Evolutionary conservation across 2,888 invertebrate genomes (phyloP), one percentile per base, ranked within the genome.

Genomic region (Zhuqinia jingwanae): DNA sequence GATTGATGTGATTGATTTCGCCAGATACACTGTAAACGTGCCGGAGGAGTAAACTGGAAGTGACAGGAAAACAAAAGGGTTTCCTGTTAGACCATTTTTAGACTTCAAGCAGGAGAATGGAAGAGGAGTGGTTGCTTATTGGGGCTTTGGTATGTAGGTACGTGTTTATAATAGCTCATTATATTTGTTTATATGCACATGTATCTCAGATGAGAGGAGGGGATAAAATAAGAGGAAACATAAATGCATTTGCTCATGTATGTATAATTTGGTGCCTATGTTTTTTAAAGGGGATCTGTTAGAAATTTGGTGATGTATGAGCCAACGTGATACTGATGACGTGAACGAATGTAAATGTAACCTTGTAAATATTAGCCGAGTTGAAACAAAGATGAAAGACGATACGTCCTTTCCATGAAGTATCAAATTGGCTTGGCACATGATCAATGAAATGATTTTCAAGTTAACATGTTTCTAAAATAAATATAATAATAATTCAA

Each of bases 1-100:
- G 82, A 83, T 76, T 83, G 75, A 83, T 83, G 53, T 83, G 82
- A 83, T 76, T 83, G 75, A 83, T 83, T 75, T 75, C 75, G 13
- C 22, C 50, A 76, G 75, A 75, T 83, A 45, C 25, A 58, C n/a
- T 75, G 50, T 27, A 83, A 73, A 70, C 58, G 60, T 58, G 56
- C 36, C 60, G 58, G 50, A 47, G 13, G 42, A 65, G 65, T 42
- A 63, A 75, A 83, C 58, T 83, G 75, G n/a, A 63, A 83, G 22
- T 80, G 80, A 80, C 80, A 80, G 70, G 65, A 56, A 80, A 80
- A 80, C 76, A 53, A 76, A 60, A n/a, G 22, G n/a, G n/a, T 22
- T 60, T 2, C n/a, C 30, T 13, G 27, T 22, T 60, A 56, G 22
- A 56, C 17, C 22, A 5, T 56, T 11, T 22, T 56, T 22, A 20